A percentile compares a stretch with the other conserved stretches of the same genome.
Conservation (phyloP, 2,888 invertebrate genomes). For the Epirrita christyi region DNA sequence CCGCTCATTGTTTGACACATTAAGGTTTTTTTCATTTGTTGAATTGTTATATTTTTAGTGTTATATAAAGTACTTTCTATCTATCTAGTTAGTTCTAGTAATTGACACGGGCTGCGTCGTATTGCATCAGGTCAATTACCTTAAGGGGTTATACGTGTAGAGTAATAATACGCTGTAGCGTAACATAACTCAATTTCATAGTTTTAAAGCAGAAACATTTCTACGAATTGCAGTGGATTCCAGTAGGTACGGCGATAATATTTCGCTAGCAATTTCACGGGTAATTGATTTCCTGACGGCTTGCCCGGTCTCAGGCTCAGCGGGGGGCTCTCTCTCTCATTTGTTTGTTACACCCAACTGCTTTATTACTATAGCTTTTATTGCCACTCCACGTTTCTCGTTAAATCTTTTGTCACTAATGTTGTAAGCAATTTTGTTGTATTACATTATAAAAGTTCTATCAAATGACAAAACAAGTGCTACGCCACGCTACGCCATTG, state of each 20-base stretch:
- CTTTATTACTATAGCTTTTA: conserved; percentile 56
- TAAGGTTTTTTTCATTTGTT: no score
- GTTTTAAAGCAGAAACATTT: conserved; percentile 16
- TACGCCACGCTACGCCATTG: not conserved
- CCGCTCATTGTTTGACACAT: no score
- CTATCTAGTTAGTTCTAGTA: no score
- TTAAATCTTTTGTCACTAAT: conserved; percentile 41
- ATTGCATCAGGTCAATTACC: no score
- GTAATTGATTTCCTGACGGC: conserved; percentile 71
- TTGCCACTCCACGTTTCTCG: conserved; percentile 46
- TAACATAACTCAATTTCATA: conserved; percentile 15
- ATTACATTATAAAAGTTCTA: conserved; percentile 31
- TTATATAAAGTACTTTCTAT: no score
- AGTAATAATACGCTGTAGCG: no score
- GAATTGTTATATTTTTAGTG: no score
- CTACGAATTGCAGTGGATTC: conserved; percentile 32
- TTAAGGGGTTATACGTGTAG: no score
- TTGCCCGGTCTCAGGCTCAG: conserved; percentile 45
- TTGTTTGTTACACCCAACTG: conserved; percentile 56
- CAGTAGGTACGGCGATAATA: conserved; percentile 29
- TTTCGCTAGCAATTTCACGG: conserved; percentile 67
- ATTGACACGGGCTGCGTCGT: no score
- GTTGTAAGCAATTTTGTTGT: conserved; percentile 31
- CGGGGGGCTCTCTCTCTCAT: conserved; percentile 50
- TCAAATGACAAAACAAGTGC: conserved; percentile 11